These are phyloP conservation scores for Bembecia ichneumoniformis DNA, from an alignment of 2,888 invertebrate species.

Conservation along the genomic window DNA sequence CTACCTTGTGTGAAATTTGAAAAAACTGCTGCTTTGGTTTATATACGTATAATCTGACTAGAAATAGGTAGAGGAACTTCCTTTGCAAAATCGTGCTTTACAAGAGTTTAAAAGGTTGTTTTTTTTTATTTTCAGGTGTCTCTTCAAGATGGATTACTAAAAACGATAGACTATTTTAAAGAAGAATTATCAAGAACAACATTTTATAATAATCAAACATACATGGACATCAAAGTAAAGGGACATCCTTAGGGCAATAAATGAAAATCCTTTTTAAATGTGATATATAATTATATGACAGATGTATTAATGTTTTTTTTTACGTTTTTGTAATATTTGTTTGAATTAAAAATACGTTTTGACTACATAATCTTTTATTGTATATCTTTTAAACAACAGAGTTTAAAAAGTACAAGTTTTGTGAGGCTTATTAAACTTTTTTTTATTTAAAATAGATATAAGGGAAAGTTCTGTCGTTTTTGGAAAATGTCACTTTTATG, in stretches of 20 bases:
- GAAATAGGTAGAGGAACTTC: too few relatives aligned
- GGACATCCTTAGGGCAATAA: neutral
- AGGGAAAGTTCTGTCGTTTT: too few relatives aligned
- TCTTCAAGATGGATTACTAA: conserved; percentile 87
- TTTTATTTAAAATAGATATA: too few relatives aligned
- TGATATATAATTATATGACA: conserved; percentile 34
- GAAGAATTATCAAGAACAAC: conserved; percentile 81
- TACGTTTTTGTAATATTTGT: neutral
- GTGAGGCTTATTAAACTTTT: too few relatives aligned
- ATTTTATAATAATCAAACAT: conserved; percentile 61
- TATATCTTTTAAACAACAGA: neutral
- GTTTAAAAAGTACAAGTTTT: too few relatives aligned
- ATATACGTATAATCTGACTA: too few relatives aligned
- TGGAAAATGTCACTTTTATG: too few relatives aligned
- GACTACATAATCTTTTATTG: neutral
- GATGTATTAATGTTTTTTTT: neutral
- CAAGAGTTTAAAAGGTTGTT: neutral
- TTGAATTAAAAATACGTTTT: neutral
- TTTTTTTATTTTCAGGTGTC: conserved; percentile 71
- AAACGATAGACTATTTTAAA: conserved; percentile 94
- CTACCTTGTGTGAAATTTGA: too few relatives aligned
- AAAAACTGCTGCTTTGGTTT: too few relatives aligned
- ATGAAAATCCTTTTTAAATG: conserved; percentile 23
- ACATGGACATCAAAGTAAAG: conserved; percentile 53
- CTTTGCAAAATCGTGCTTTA: too few relatives aligned